These are phyloP conservation scores for Tetrapedia diversipes DNA, from an alignment of 2,888 invertebrate genomes.

Conservation along the genomic window DNA sequence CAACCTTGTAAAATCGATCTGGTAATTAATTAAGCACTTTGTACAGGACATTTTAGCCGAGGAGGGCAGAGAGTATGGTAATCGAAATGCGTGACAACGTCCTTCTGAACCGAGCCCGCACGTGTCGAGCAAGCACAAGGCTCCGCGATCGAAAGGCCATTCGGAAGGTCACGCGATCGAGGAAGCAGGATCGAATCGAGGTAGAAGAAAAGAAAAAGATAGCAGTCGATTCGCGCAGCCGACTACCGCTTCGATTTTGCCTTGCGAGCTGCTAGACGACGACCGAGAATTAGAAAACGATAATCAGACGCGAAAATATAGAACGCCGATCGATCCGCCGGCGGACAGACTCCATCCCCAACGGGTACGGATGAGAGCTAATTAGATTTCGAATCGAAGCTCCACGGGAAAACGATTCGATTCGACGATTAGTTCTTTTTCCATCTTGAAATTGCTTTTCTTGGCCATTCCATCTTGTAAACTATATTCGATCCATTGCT, in stretches of 20 bases:
- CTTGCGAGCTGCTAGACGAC: slow-evolving; percentile 9
- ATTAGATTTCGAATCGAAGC: slow-evolving; percentile 45
- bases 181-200: slow-evolving; percentile 19
- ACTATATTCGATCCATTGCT: not conserved
- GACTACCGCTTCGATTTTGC: slow-evolving; percentile 25
- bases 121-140: slow-evolving; percentile 46
- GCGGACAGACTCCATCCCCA: not conserved
- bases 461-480: not conserved
- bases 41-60: no score
- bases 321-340: slow-evolving; percentile 43
- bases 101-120: slow-evolving; percentile 45
- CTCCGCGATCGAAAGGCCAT: slow-evolving; percentile 40
- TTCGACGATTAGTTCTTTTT: slow-evolving; percentile 22
- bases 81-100: slow-evolving; percentile 37
- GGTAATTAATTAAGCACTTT: no score
- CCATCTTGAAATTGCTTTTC: slow-evolving; percentile 26
- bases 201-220: slow-evolving; percentile 9
- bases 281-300: slow-evolving; percentile 51
- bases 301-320: slow-evolving; percentile 47
- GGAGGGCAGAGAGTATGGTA: no score
- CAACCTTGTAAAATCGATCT: no score
- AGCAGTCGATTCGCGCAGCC: not conserved
- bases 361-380: slow-evolving; percentile 34
- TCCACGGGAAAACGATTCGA: slow-evolving; percentile 39
- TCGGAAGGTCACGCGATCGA: slow-evolving; percentile 44